Base-by-base conservation (phyloP, 2,888 invertebrate genomes). In the Drosophila picticornis region DNA sequence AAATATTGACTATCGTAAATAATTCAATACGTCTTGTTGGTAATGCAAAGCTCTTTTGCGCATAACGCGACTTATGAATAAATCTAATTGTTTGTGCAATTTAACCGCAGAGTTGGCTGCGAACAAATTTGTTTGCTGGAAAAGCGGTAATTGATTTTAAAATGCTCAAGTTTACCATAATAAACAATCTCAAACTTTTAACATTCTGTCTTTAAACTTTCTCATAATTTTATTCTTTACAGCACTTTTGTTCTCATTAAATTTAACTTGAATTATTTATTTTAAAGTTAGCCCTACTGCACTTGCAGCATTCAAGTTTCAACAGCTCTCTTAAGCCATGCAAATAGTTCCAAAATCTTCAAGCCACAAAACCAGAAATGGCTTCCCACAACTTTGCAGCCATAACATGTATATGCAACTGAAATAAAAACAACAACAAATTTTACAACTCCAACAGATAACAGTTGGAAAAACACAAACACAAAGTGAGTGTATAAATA, bases 1-100 rank as follows among this genome's bases (percentile, higher is more conserved):
- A 76, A 81, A 80, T 81, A 88, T 88, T 82, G 84, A 73, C 80
- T 78, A 53, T 69, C 80, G 82, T 88, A 85, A 86, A 85, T 85
- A 84, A 88, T 86, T 84, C 87, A 85, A 78, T 76, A 66, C 43
- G 61, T 75, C 59, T 53, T 57, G 55, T 51, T 76, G 38, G 43
- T 40, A 69, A 48, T 74, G 53, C 65, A 78, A 78, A 78, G 70
- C 70, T 65, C 65, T 75, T 70, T 43, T 64, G 43, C 34, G 38
- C 43, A 38, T 31, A 70, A 43, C 46, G 36, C 25, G 19, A 46
- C 52, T 72, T 70, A 77, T 86, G 80, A 73, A 86, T 83, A 76
- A 76, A 77, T 76, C 65, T 73, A 81, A 80, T 83, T 75, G 73
- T 48, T 79, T 73, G 58, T 19, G 32, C 60, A 63, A 46, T 55